Evolutionary conservation across 2,797 vertebrate species (phyloP).

Genomic region (Perodicticus potto): DNA sequence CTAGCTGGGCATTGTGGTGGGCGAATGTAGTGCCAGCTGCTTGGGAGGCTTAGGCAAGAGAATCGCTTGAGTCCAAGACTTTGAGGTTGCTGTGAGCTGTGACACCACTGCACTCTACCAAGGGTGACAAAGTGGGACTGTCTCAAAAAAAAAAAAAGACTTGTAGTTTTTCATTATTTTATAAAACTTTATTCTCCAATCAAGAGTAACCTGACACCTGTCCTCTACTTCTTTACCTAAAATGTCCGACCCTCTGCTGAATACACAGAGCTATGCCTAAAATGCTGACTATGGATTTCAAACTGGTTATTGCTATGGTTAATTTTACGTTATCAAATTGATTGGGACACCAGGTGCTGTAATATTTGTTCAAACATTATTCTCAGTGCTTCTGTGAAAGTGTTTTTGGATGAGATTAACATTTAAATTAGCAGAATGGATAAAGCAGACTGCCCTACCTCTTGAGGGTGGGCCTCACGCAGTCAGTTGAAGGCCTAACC

Average conservation of each 20-base stretch:
- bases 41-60: too few species aligned
- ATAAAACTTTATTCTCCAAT: not conserved
- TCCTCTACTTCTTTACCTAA: not conserved
- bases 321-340: not conserved
- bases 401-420: not conserved
- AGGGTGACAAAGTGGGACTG: too few species aligned
- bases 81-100: too few species aligned
- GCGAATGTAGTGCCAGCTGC: too few species aligned
- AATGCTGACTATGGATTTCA: not conserved
- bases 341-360: not conserved
- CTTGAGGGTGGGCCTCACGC: not conserved
- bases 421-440: not conserved
- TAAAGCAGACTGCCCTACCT: not conserved
- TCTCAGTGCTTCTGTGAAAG: not conserved
- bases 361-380: not conserved
- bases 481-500: not conserved
- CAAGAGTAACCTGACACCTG: not conserved
- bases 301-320: slow-evolving; percentile 17
- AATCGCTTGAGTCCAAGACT: too few species aligned
- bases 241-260: not conserved
- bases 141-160: not conserved
- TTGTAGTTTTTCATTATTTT: not conserved
- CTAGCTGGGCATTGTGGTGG: too few species aligned
- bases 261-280: not conserved
- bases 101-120: too few species aligned